phyloP scores from a whole-genome alignment of 2,888 invertebrate species.

The Arrhopalites spinosus region DNA sequence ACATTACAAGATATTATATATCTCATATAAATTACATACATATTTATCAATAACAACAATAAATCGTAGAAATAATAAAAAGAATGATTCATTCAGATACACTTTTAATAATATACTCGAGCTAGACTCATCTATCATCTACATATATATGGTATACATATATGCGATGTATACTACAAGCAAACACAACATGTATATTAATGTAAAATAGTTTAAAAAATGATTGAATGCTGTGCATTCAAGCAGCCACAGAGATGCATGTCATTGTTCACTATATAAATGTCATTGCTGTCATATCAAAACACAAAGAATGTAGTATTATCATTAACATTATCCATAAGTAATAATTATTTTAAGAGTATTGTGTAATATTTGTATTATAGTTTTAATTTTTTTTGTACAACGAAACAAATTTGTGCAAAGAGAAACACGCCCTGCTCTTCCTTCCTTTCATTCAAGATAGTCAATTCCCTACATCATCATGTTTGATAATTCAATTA shows the following conservation, averaged over 20 bases:
- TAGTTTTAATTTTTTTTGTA: background rate
- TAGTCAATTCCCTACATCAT: no score
- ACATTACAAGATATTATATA: conserved; percentile 20
- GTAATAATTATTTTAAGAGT: background rate
- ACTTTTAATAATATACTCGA: no score
- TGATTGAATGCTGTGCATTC: background rate
- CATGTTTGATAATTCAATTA: no score
- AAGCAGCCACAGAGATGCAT: background rate
- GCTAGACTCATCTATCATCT: no score
- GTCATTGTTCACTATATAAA: background rate
- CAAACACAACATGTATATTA: background rate
- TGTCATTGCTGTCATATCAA: no score
- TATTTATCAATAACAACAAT: no score
- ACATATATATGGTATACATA: no score
- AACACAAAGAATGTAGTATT: background rate
- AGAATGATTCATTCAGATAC: no score
- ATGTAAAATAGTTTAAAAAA: background rate
- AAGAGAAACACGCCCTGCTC: background rate
- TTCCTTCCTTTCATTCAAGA: background rate
- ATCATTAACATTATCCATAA: background rate
- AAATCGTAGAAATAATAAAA: no score
- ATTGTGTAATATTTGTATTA: background rate
- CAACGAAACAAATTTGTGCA: no score
- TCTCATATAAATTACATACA: background rate
- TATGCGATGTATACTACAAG: no score